Percentiles rank a stretch among this genome's conserved stretches.
These are phyloP conservation scores for Sebastes iracundus DNA, from an alignment of 2,797 vertebrate genomes.

Conservation along the genomic window DNA sequence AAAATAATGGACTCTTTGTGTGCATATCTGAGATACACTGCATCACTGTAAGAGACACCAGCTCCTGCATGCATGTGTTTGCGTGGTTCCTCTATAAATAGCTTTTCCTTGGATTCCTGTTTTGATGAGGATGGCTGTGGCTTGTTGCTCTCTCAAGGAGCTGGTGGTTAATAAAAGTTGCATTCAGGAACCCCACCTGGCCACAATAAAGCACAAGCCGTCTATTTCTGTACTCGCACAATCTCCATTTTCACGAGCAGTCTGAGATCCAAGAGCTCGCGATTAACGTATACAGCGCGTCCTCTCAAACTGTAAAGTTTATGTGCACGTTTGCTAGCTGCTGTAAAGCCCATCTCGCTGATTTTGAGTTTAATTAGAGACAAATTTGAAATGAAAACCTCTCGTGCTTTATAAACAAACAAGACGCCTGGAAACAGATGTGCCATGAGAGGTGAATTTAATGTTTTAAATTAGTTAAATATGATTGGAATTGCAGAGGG, in stretches of 20 bases:
- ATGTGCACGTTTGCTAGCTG: neutral
- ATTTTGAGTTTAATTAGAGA: slow-evolving; percentile 27
- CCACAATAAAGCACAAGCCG: slow-evolving; percentile 64
- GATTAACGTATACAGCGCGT: neutral
- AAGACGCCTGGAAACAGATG: slow-evolving; percentile 40
- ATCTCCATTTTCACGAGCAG: slow-evolving; percentile 55
- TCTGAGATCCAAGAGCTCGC: slow-evolving; percentile 7
- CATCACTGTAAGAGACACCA: slow-evolving; percentile 7
- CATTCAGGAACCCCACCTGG: slow-evolving; percentile 62
- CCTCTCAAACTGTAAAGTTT: slow-evolving; percentile 3
- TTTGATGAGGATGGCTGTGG: slow-evolving; percentile 54
- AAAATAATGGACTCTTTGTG: neutral
- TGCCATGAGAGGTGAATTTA: slow-evolving; percentile 16
- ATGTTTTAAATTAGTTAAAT: slow-evolving; percentile 28
- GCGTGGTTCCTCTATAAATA: slow-evolving; percentile 53
- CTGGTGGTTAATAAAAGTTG: slow-evolving; percentile 54
- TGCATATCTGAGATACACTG: slow-evolving; percentile 26
- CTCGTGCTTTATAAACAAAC: slow-evolving; percentile 29
- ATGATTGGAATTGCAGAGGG: slow-evolving; percentile 16
- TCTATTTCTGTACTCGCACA: slow-evolving; percentile 46
- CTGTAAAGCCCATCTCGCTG: slow-evolving; percentile 11
- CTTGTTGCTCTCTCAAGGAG: slow-evolving; percentile 50
- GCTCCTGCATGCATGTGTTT: slow-evolving; percentile 30
- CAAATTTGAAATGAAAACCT: slow-evolving; percentile 33
- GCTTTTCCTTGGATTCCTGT: slow-evolving; percentile 56